Evolutionary conservation across 2,113 vertebrate species (phyloP).

Genomic region (Megalops atlanticus): DNA sequence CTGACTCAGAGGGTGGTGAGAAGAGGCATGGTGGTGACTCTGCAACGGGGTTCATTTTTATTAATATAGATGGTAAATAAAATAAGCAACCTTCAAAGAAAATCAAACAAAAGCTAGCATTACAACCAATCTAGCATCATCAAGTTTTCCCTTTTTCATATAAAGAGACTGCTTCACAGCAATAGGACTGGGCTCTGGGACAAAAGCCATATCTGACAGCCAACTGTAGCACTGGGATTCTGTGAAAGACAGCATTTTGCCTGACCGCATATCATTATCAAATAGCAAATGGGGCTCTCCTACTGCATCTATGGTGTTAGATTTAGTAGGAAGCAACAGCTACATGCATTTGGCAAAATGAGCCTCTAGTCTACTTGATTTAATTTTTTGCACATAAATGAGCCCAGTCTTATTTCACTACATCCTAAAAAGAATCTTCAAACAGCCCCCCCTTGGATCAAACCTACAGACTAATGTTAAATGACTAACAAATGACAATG

Average conservation of each 20-base stretch:
- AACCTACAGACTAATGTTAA: slow-evolving; percentile 25
- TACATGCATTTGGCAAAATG: too few species aligned
- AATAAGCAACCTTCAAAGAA: slow-evolving; percentile 93
- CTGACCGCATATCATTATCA: too few species aligned
- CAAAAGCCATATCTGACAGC: too few species aligned
- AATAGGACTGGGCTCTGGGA: slow-evolving; percentile 35
- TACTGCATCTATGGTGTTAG: background rate
- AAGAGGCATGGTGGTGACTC: slow-evolving; percentile 99
- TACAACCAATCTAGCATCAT: slow-evolving; percentile 62
- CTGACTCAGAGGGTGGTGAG: slow-evolving; percentile 99
- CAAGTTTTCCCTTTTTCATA: slow-evolving; percentile 38
- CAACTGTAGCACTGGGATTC: too few species aligned
- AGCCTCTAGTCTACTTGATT: too few species aligned
- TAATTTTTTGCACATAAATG: background rate
- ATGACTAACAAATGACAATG: slow-evolving; percentile 59
- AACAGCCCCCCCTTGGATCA: background rate
- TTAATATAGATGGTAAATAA: slow-evolving; percentile 97
- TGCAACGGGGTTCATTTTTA: slow-evolving; percentile 99
- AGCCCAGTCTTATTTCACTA: slow-evolving; percentile 35
- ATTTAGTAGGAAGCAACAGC: background rate
- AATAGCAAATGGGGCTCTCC: background rate
- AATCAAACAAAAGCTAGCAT: slow-evolving; percentile 81
- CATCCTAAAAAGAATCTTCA: background rate
- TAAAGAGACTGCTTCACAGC: slow-evolving; percentile 34
- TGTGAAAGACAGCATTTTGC: too few species aligned